Conservation (phyloP, 2,113 vertebrate species). For the Protobothrops mucrosquamatus region DNA sequence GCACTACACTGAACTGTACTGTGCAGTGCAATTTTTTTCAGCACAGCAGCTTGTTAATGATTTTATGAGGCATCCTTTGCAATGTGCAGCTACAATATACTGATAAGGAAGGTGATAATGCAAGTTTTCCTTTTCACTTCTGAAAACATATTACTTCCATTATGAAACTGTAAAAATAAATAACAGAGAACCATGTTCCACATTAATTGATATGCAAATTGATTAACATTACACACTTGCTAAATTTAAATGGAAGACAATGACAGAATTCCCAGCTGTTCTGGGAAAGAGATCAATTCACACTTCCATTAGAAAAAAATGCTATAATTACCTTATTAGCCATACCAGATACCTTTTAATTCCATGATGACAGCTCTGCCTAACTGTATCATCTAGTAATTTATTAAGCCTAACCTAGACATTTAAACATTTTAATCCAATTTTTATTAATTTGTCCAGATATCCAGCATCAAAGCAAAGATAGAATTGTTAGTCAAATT, state of each 20-base stretch:
- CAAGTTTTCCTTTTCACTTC: neutral
- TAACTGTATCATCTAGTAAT: constrained; percentile 53
- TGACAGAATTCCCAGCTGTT: constrained; percentile 24
- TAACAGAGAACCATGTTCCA: constrained; percentile 24
- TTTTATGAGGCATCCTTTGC: neutral
- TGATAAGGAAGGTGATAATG: neutral
- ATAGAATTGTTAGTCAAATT: neutral
- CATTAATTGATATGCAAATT: constrained; percentile 14
- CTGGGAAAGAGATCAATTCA: constrained; percentile 47
- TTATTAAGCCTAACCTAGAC: constrained; percentile 48
- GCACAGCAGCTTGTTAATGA: neutral
- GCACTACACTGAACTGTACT: neutral
- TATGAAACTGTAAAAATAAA: constrained; percentile 32
- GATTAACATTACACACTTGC: neutral
- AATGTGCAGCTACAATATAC: neutral
- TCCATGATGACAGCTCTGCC: constrained; percentile 47
- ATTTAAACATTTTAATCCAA: constrained; percentile 44
- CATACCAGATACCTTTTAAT: constrained; percentile 48
- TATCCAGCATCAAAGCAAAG: neutral
- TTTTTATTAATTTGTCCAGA: constrained; percentile 15
- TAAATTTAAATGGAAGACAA: constrained; percentile 31
- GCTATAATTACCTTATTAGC: constrained; percentile 45
- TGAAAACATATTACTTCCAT: neutral
- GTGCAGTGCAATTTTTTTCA: neutral
- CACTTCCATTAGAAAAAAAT: constrained; percentile 56